Evolutionary conservation across 1,140 invertebrate genomes (phyloP).

Genomic region (Leptinotarsa undecemlineata): DNA sequence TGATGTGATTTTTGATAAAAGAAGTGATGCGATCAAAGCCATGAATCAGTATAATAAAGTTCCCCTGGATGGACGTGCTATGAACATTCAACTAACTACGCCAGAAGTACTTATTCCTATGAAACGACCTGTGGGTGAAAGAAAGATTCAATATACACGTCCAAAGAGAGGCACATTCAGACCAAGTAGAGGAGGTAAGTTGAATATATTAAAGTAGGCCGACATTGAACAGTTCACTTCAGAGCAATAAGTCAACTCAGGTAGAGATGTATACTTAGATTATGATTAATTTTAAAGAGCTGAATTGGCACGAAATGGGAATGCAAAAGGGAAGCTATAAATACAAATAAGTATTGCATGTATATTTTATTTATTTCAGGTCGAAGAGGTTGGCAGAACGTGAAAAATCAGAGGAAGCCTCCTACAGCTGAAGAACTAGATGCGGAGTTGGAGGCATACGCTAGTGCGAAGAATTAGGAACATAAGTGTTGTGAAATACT

Average conservation of each 20-base stretch:
- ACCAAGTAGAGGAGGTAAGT: slow-evolving; percentile 44
- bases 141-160: slow-evolving; percentile 41
- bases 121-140: slow-evolving; percentile 35
- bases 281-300: neutral
- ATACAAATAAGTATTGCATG: neutral
- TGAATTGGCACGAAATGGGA: neutral
- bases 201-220: neutral
- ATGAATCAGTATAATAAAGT: slow-evolving; percentile 98
- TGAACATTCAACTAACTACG: slow-evolving; percentile 91
- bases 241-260: neutral
- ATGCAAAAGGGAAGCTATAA: neutral
- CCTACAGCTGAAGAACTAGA: slow-evolving; percentile 40
- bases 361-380: slow-evolving; percentile 36
- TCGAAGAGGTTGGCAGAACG: slow-evolving; percentile 59
- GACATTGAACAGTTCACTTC: neutral
- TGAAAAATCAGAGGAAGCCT: slow-evolving; percentile 60
- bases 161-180: slow-evolving; percentile 41
- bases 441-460: slow-evolving; percentile 67
- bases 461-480: slow-evolving; percentile 78
- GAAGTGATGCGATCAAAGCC: slow-evolving; percentile 90
- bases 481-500: neutral
- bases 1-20: slow-evolving; percentile 93
- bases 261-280: neutral
- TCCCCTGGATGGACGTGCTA: slow-evolving; percentile 91
- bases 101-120: slow-evolving; percentile 64